Evolutionary conservation across 2,888 invertebrate genomes (phyloP).

Genomic region (Trichogramma evanescens): DNA sequence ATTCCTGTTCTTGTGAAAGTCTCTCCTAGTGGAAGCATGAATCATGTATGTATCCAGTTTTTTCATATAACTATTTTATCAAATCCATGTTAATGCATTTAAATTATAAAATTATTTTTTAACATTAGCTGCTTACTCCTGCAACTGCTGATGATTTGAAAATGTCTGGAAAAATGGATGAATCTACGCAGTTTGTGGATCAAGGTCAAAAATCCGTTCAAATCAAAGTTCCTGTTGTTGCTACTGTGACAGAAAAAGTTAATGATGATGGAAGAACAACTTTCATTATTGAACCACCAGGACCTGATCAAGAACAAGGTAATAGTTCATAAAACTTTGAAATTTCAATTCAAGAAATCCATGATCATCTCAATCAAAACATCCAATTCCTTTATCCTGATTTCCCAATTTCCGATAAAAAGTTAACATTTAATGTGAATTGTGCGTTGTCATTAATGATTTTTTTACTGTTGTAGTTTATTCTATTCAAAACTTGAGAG

Average conservation of each 20-base stretch:
- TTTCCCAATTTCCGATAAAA: neutral
- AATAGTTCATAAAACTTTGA: neutral
- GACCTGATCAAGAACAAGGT: constrained; percentile 41
- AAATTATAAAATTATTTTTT: neutral
- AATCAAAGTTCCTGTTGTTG: constrained; percentile 58
- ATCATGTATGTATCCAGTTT: constrained; percentile 38
- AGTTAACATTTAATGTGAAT: no score
- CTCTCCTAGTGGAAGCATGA: constrained; percentile 34
- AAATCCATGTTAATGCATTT: constrained; percentile 1
- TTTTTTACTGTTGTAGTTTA: constrained; percentile 22
- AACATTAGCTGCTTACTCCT: constrained; percentile 60
- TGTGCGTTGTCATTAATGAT: neutral
- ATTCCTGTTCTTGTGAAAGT: constrained; percentile 65
- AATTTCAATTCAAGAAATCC: constrained; percentile 2
- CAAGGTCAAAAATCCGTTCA: constrained; percentile 49
- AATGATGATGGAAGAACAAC: constrained; percentile 51
- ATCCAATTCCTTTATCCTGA: neutral
- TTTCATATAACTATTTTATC: neutral
- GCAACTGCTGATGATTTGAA: constrained; percentile 66
- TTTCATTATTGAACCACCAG: constrained; percentile 52
- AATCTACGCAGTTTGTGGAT: constrained; percentile 33
- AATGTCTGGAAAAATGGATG: constrained; percentile 57
- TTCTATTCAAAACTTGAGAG: constrained; percentile 12
- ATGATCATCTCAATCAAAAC: neutral
- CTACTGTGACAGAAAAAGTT: constrained; percentile 54